phyloP scores from a whole-genome alignment of 2,888 invertebrate genomes.

The Dasysyrphus tricinctus region DNA sequence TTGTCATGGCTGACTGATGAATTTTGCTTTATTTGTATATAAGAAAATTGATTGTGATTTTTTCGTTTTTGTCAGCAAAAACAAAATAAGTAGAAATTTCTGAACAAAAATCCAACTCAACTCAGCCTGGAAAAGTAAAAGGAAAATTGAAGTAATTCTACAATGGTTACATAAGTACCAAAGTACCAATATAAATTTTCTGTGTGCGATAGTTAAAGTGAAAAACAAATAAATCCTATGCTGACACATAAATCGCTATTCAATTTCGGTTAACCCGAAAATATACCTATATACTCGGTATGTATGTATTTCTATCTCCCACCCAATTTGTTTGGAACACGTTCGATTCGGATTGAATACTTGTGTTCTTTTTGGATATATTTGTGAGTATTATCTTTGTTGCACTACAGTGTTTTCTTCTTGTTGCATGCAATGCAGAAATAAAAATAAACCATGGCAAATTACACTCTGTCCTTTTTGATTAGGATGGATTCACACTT shows the following conservation, averaged over 20 bases:
- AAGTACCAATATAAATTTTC: slow-evolving; percentile 23
- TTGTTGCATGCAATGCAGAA: slow-evolving; percentile 26
- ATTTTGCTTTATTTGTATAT: slow-evolving; percentile 1
- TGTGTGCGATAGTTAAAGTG: slow-evolving; percentile 15
- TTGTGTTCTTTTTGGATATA: slow-evolving; percentile 1
- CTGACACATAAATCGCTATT: slow-evolving; percentile 49
- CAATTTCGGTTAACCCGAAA: slow-evolving; percentile 45
- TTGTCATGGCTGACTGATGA: slow-evolving; percentile 33
- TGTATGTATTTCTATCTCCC: slow-evolving; percentile 1
- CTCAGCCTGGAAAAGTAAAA: slow-evolving; percentile 7
- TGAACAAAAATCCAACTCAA: not conserved
- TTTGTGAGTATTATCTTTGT: slow-evolving; percentile 13
- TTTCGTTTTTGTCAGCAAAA: slow-evolving; percentile 3
- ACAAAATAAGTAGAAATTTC: slow-evolving; percentile 17
- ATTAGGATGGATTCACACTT: not conserved
- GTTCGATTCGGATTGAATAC: slow-evolving; percentile 13
- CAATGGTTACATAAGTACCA: slow-evolving; percentile 38
- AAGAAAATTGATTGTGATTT: slow-evolving; percentile 46
- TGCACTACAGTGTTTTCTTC: slow-evolving; percentile 7
- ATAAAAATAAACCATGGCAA: slow-evolving; percentile 5
- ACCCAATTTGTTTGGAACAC: slow-evolving; percentile 47
- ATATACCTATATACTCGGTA: too few relatives aligned
- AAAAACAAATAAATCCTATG: slow-evolving; percentile 38
- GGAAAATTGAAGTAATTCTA: slow-evolving; percentile 18
- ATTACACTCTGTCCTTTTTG: not conserved